Percentiles rank a stretch among this genome's conserved stretches.
phyloP scores from a whole-genome alignment of 2,797 vertebrate species.

The Sebastes hubbsi region DNA sequence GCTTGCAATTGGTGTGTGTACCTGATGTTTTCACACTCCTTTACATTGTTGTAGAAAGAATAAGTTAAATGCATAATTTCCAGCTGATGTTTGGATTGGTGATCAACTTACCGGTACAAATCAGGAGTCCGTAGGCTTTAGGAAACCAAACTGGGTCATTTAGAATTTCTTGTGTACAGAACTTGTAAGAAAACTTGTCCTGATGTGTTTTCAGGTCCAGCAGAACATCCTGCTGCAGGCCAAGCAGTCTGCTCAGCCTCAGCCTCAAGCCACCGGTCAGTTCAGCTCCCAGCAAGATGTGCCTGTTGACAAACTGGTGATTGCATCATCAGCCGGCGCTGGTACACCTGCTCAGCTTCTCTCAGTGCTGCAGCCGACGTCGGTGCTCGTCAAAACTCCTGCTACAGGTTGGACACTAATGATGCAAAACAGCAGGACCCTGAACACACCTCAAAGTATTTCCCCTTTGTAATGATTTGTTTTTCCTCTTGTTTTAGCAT shows the following conservation, averaged over 20 bases:
- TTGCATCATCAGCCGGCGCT: slow-evolving; percentile 62
- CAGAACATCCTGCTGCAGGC: slow-evolving; percentile 89
- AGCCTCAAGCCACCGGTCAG: slow-evolving; percentile 78
- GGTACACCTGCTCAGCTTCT: slow-evolving; percentile 73
- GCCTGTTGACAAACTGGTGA: slow-evolving; percentile 71
- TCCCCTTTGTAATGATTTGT: slow-evolving; percentile 9
- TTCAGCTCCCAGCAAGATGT: slow-evolving; percentile 85
- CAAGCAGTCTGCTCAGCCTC: slow-evolving; percentile 79
- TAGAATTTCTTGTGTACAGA: background rate
- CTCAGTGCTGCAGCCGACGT: slow-evolving; percentile 81
- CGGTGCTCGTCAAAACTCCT: slow-evolving; percentile 84
- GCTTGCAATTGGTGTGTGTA: too few relatives aligned
- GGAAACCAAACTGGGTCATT: background rate
- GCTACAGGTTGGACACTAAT: slow-evolving; percentile 68
- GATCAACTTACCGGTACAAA: background rate
- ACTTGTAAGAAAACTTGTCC: background rate
- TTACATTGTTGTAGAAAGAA: background rate
- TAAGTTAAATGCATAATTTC: background rate
- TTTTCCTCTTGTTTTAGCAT: slow-evolving; percentile 57
- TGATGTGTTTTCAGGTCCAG: slow-evolving; percentile 81
- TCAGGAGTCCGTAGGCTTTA: background rate
- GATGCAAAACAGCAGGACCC: background rate
- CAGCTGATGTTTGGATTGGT: background rate
- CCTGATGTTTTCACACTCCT: background rate
- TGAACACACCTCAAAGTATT: background rate